These are phyloP conservation scores for Phyllotreta cruciferae DNA, from an alignment of 2,888 invertebrate genomes.

Conservation along the genomic window DNA sequence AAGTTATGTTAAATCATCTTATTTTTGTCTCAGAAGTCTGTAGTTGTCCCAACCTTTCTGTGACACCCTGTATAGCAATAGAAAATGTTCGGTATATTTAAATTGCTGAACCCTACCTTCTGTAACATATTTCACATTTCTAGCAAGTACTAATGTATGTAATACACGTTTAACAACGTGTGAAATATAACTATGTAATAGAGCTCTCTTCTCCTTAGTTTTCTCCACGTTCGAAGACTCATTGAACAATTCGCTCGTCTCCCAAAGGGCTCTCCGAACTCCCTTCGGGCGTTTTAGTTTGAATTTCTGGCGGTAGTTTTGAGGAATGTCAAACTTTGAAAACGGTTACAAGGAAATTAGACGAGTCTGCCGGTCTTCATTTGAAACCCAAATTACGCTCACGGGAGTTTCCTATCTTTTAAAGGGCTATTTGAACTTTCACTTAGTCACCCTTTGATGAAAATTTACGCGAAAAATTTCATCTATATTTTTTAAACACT, in stretches of 20 bases:
- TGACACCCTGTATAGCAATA: no score
- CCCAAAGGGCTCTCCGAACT: constrained; percentile 3
- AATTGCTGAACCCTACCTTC: no score
- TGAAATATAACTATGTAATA: not conserved
- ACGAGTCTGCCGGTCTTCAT: constrained; percentile 4
- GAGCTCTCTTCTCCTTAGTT: not conserved
- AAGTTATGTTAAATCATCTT: no score
- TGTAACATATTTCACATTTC: no score
- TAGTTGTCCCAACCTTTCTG: no score
- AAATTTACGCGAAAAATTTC: no score
- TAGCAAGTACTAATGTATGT: no score
- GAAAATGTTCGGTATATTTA: no score
- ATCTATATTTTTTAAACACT: no score
- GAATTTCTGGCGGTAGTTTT: constrained; percentile 9
- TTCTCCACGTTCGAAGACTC: not conserved
- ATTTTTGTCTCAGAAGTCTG: no score
- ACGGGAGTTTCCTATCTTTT: not conserved
- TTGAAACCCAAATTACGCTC: constrained; percentile 9
- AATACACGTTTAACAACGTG: no score
- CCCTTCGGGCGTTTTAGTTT: constrained; percentile 9
- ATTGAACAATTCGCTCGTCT: not conserved
- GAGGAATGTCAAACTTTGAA: constrained; percentile 11
- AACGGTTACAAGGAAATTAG: constrained; percentile 9
- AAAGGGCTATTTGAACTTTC: not conserved
- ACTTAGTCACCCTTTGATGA: not conserved